Evolutionary conservation across 2,888 invertebrate species (phyloP), one percentile per base, ranked within the genome.

Genomic region (Tachina fera): DNA sequence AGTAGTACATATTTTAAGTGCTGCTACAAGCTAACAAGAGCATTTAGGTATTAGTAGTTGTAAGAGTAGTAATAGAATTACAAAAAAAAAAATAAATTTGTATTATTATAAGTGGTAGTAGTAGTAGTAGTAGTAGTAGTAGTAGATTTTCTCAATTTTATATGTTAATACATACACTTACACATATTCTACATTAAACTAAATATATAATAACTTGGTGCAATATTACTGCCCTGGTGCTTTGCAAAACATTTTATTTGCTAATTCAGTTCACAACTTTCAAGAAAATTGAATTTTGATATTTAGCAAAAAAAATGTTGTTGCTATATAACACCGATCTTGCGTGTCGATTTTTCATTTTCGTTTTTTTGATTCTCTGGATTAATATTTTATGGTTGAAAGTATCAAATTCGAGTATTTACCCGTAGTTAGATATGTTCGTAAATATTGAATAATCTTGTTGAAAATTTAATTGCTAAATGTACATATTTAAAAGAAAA

Each of bases 191-290:
- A 87, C 87, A 84, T 90, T 90, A 88, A 86, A 86, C 86, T 86
- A 86, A 86, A 80, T 82, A 83, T 78, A 86, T 76, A 86, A 86
- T 76, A 71, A 87, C 83, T 89, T 91, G 90, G 91, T 91, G 91
- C 91, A 91, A 90, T 90, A 91, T 91, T 91, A 91, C 91, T 90
- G 91, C 91, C 91, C 91, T 91, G 91, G 90, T 91, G 91, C 90
- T 90, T 86, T 83, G 88, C 88, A 91, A 85, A 75, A 76, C 91
- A 91, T 91, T 91, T 91, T 88, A 90, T 31, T 91, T 90, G 91
- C 90, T 89, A 87, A 87, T 88, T 89, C 89, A 89, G 39, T 51
- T 61, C 74, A 22, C 49, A 45, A 75, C 61, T 63, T 75, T 65
- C 19, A 58, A 19, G 39, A 81, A 68, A 61, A 19, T 58, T 68